These are phyloP conservation scores for Anguilla pacifica DNA, from an alignment of 2,797 vertebrate genomes.

Conservation along the genomic window DNA sequence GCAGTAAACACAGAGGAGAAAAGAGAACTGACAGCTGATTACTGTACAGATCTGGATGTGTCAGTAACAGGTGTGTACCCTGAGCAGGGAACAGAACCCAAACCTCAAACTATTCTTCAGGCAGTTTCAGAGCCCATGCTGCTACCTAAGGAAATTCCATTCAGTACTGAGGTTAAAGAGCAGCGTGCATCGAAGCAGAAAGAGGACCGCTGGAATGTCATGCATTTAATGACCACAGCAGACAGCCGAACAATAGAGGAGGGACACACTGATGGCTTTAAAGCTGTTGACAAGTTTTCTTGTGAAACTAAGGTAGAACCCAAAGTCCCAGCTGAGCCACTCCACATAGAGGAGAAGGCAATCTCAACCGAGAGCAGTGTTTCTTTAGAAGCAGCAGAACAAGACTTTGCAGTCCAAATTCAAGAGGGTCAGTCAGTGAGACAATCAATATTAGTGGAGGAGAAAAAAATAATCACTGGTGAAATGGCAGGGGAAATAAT, in stretches of 20 bases:
- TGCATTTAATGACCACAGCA: constrained; percentile 70
- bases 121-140: constrained; percentile 69
- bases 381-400: constrained; percentile 71
- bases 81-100: constrained; percentile 63
- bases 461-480: constrained; percentile 75
- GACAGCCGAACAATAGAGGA: constrained; percentile 71
- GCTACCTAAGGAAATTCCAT: constrained; percentile 75
- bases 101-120: constrained; percentile 67
- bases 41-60: constrained; percentile 65
- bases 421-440: constrained; percentile 81
- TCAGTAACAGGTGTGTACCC: constrained; percentile 64
- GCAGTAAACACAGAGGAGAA: constrained; percentile 71
- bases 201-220: constrained; percentile 73
- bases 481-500: constrained; percentile 65
- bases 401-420: constrained; percentile 82
- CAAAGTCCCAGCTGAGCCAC: constrained; percentile 68
- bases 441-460: constrained; percentile 81
- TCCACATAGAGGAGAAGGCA: constrained; percentile 69
- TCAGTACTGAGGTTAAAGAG: constrained; percentile 64
- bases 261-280: constrained; percentile 68
- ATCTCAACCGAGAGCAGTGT: constrained; percentile 73
- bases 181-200: constrained; percentile 77
- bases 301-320: constrained; percentile 71
- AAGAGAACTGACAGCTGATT: constrained; percentile 67
- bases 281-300: constrained; percentile 59